Conservation (phyloP, 2,888 invertebrate genomes). For the Thysanoteuthis rhombus region DNA sequence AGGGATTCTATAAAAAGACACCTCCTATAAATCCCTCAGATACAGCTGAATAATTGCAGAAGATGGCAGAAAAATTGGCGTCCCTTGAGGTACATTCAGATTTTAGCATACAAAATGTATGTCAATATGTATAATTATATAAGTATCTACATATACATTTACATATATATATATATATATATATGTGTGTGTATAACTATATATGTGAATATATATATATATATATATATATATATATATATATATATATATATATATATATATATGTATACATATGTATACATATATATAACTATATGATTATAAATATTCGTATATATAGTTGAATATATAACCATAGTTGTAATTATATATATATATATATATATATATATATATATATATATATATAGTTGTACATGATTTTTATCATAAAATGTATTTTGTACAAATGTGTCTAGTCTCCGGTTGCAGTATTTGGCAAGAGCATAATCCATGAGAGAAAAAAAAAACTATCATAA, state of each 20-base stretch:
- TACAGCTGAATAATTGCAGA: no score
- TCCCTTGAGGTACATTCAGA: no score
- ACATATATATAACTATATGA: background rate
- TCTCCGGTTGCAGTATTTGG: no score
- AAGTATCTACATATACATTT: background rate
- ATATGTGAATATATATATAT: background rate
- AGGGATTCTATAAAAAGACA: no score
- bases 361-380: background rate
- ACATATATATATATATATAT: background rate
- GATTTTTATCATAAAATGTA: no score
- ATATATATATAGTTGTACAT: no score
- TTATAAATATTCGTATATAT: background rate
- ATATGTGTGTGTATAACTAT: background rate
- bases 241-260: background rate
- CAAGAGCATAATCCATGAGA: no score
- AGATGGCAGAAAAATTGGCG: no score
- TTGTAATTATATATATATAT: background rate
- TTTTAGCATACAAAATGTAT: background rate
- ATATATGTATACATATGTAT: background rate
- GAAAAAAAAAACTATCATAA: no score
- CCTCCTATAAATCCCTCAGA: no score
- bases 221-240: background rate
- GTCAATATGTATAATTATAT: background rate
- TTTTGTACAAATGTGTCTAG: no score
- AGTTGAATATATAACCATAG: background rate